Conservation (phyloP, 2,797 vertebrate species). For the Trematomus bernacchii region DNA sequence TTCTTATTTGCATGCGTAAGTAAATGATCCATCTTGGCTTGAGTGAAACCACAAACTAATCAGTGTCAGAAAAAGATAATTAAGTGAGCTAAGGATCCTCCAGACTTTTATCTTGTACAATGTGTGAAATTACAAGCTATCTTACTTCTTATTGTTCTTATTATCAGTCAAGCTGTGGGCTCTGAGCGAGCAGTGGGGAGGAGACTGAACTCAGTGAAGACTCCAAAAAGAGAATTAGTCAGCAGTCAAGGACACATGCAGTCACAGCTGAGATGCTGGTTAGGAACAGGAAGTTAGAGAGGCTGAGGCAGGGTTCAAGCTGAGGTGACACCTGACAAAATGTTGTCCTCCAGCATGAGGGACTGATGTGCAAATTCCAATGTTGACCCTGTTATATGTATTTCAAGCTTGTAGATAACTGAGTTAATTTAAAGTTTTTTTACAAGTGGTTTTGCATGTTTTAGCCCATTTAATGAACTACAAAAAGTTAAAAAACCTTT, state of each 20-base stretch:
- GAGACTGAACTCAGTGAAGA: constrained; percentile 7
- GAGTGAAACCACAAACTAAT: constrained; percentile 5
- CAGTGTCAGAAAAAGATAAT: constrained; percentile 15
- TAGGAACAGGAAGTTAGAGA: constrained; percentile 45
- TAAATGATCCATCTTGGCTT: not conserved
- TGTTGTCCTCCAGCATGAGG: constrained; percentile 34
- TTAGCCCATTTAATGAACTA: not conserved
- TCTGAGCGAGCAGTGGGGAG: constrained; percentile 13
- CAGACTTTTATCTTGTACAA: constrained; percentile 15
- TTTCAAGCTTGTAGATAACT: not conserved
- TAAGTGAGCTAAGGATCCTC: not conserved
- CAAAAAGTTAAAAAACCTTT: not conserved
- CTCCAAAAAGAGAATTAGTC: constrained; percentile 18
- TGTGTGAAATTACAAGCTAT: constrained; percentile 18
- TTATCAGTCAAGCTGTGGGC: constrained; percentile 18
- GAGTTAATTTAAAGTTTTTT: not conserved
- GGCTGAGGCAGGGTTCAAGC: constrained; percentile 53
- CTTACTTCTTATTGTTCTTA: constrained; percentile 11
- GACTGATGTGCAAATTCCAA: constrained; percentile 3
- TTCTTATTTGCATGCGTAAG: not conserved
- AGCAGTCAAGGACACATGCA: constrained; percentile 26
- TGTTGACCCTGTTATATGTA: not conserved
- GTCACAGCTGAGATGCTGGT: constrained; percentile 41
- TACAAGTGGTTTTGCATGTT: not conserved
- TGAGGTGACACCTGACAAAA: constrained; percentile 68